Conservation (phyloP, 2,888 invertebrate genomes). For the Hypsopygia costalis region DNA sequence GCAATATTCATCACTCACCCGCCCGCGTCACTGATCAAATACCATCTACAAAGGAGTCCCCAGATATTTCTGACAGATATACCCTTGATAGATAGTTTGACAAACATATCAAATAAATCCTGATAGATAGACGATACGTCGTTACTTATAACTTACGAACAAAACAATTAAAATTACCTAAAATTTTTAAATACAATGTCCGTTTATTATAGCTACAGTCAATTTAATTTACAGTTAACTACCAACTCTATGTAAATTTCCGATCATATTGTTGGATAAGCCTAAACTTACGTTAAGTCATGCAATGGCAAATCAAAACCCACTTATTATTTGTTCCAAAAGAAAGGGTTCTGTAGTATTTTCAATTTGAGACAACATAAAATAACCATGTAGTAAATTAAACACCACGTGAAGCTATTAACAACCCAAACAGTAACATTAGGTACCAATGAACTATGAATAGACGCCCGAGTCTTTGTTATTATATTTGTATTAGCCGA, state of each 20-base stretch:
- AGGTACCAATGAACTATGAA: constrained; percentile 49
- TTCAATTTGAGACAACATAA: constrained; percentile 21
- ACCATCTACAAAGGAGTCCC: constrained; percentile 73
- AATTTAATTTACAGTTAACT: not conserved
- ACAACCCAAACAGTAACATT: constrained; percentile 50
- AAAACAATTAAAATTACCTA: too few species aligned
- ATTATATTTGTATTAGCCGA: constrained; percentile 70
- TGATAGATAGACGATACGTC: constrained; percentile 40
- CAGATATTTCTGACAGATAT: constrained; percentile 72
- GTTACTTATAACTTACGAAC: not conserved
- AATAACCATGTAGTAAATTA: constrained; percentile 17
- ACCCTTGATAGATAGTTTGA: constrained; percentile 66
- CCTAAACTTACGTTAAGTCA: too few species aligned
- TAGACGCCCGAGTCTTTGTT: constrained; percentile 63
- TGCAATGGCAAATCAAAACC: too few species aligned
- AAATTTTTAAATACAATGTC: too few species aligned
- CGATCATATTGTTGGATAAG: too few species aligned
- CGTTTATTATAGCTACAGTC: too few species aligned
- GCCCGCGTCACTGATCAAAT: constrained; percentile 77
- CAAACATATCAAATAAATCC: constrained; percentile 53
- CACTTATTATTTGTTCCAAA: not conserved
- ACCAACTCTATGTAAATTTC: too few species aligned
- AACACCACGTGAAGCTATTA: constrained; percentile 45
- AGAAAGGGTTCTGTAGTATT: not conserved
- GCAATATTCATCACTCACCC: constrained; percentile 80